Percentiles rank a stretch among this genome's conserved stretches.
Conservation (phyloP, 2,797 vertebrate genomes). For the Rhinoraja longicauda region DNA sequence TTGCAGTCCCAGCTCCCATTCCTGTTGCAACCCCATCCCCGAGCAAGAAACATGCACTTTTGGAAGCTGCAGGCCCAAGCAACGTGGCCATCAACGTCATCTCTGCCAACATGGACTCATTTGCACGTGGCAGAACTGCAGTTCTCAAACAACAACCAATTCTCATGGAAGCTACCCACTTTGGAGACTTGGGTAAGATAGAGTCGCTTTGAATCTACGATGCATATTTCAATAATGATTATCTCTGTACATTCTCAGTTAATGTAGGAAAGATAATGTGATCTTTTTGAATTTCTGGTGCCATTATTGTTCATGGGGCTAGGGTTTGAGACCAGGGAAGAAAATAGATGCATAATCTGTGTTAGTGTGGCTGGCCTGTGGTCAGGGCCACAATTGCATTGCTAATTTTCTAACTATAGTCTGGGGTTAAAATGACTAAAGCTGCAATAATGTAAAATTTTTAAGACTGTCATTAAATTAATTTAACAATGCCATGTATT, state of each 20-base stretch:
- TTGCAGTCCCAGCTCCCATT: constrained; percentile 57
- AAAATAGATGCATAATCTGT: too few species aligned
- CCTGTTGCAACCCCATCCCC: constrained; percentile 74
- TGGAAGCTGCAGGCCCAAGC: constrained; percentile 91
- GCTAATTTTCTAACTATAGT: too few species aligned
- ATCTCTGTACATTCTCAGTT: not conserved
- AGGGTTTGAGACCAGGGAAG: too few species aligned
- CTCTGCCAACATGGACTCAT: constrained; percentile 98
- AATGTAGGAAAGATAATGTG: not conserved
- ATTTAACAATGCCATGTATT: not conserved
- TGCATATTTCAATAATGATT: not conserved
- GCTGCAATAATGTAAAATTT: not conserved
- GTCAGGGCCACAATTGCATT: too few species aligned
- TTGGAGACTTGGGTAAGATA: constrained; percentile 85
- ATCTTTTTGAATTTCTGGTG: not conserved
- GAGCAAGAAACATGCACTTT: constrained; percentile 80
- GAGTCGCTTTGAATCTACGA: not conserved
- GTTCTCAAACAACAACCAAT: constrained; percentile 95
- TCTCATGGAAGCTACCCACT: constrained; percentile 96
- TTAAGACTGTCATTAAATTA: not conserved
- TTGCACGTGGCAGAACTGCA: constrained; percentile 88
- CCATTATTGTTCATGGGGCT: not conserved
- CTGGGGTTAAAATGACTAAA: not conserved
- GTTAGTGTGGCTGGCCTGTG: too few species aligned
- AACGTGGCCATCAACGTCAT: constrained; percentile 96